A percentile compares a stretch with the other conserved stretches of the same genome.
Conservation (phyloP, 2,113 vertebrate genomes). For the Misgurnus anguillicaudatus region DNA sequence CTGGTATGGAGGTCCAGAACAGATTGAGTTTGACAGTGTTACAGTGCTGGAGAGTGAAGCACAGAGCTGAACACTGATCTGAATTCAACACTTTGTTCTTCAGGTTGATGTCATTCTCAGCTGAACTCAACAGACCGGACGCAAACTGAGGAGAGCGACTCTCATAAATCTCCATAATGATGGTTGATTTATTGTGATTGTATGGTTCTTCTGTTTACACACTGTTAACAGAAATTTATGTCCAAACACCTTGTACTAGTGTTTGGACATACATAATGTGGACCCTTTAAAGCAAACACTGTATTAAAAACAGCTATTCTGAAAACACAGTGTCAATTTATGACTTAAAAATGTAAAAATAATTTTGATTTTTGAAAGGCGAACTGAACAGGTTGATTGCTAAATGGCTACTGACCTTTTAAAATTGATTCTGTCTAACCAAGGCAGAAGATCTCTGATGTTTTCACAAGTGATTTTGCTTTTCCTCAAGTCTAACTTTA, state of each 20-base stretch:
- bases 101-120: constrained; percentile 44
- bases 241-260: too few relatives aligned
- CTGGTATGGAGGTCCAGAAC: constrained; percentile 53
- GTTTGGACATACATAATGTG: too few relatives aligned
- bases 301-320: too few relatives aligned
- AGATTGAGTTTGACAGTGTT: constrained; percentile 49
- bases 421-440: constrained; percentile 39
- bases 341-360: too few relatives aligned
- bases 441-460: constrained; percentile 37
- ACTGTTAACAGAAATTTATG: too few relatives aligned
- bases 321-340: too few relatives aligned
- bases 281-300: too few relatives aligned
- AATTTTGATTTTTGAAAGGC: too few relatives aligned
- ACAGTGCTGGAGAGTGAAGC: constrained; percentile 50
- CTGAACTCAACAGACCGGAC: constrained; percentile 41
- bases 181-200: background rate
- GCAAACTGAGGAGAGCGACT: constrained; percentile 33
- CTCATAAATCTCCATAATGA: constrained; percentile 51
- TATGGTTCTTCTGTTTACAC: too few relatives aligned
- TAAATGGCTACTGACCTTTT: background rate
- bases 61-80: constrained; percentile 1
- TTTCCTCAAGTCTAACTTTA: constrained; percentile 48
- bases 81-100: constrained; percentile 41
- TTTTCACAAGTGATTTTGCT: constrained; percentile 14
- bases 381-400: too few relatives aligned